These are phyloP conservation scores for Trichechus manatus DNA, from an alignment of 2,113 vertebrate species.

Conservation along the genomic window DNA sequence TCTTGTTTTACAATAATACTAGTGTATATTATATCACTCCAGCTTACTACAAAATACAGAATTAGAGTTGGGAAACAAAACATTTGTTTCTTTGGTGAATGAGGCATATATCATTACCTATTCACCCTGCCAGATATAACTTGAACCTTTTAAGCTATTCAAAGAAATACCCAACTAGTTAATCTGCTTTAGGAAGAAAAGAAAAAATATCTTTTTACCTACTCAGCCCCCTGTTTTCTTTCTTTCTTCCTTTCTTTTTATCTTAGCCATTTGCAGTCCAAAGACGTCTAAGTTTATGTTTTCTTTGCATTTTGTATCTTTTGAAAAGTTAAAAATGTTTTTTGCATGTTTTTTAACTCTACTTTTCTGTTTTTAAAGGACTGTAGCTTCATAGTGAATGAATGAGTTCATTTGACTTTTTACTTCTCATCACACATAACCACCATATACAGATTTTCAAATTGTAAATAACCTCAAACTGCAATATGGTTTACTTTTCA, in stretches of 20 bases:
- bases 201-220: slow-evolving; percentile 73
- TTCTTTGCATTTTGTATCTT: slow-evolving; percentile 46
- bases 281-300: slow-evolving; percentile 38
- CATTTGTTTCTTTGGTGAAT: slow-evolving; percentile 89
- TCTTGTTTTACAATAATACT: slow-evolving; percentile 92
- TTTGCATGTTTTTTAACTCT: neutral
- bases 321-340: slow-evolving; percentile 49
- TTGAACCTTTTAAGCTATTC: slow-evolving; percentile 84
- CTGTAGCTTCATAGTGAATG: neutral
- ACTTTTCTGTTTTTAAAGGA: neutral
- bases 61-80: slow-evolving; percentile 88
- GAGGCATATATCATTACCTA: slow-evolving; percentile 88
- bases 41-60: slow-evolving; percentile 87
- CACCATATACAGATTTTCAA: neutral
- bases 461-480: neutral
- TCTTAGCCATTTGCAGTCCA: slow-evolving; percentile 74
- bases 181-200: slow-evolving; percentile 80
- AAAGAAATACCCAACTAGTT: slow-evolving; percentile 80
- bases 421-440: neutral
- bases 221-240: slow-evolving; percentile 33
- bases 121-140: slow-evolving; percentile 85
- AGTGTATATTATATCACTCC: slow-evolving; percentile 87
- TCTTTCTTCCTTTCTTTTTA: slow-evolving; percentile 22
- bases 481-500: neutral
- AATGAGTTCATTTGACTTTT: neutral